A percentile compares a stretch with the other conserved stretches of the same genome.
Conservation (phyloP, 2,113 vertebrate species). For the Hypocryptadius cinnamomeus region DNA sequence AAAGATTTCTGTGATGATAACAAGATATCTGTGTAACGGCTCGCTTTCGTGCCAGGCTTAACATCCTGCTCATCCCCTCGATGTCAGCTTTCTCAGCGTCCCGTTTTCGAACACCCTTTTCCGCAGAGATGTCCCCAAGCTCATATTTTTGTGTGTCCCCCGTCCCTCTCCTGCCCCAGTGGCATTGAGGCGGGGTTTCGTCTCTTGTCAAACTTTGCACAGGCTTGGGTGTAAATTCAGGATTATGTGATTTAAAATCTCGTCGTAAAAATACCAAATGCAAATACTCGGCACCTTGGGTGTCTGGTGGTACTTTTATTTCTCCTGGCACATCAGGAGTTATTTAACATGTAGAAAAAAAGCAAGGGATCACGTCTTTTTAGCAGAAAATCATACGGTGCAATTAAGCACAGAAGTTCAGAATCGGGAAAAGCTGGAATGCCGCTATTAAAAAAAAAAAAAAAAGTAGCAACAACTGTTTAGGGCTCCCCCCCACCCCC, state of each 20-base stretch:
- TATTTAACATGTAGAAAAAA: not conserved
- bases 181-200: not conserved
- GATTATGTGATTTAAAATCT: not conserved
- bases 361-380: not conserved
- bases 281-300: not conserved
- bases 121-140: not conserved
- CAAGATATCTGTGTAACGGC: not conserved
- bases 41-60: not conserved
- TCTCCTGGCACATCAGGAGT: not conserved
- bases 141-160: not conserved
- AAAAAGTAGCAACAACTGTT: not conserved
- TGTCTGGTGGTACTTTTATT: not conserved
- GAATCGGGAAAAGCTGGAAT: not conserved
- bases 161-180: not conserved
- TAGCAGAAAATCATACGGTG: not conserved
- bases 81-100: not conserved
- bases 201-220: not conserved
- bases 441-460: not conserved
- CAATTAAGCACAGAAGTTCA: not conserved
- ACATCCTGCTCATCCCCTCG: not conserved
- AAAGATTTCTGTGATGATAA: slow-evolving; percentile 6
- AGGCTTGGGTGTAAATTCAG: not conserved
- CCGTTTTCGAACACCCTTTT: not conserved
- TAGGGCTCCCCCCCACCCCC: rapidly evolving
- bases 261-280: not conserved